phyloP scores from a whole-genome alignment of 2,888 invertebrate genomes.

The Pemphredon lugubris region DNA sequence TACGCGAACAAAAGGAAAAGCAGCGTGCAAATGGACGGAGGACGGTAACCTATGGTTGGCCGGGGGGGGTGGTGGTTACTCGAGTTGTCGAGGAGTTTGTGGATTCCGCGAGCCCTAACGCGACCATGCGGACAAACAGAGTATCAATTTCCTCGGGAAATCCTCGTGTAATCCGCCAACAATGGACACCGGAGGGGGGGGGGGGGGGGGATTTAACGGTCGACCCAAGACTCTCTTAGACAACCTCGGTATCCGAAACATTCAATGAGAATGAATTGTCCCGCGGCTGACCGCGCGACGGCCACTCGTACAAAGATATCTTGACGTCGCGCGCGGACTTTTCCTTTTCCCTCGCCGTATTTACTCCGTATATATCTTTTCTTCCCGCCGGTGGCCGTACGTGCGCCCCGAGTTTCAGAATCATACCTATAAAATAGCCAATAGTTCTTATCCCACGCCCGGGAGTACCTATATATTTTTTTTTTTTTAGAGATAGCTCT shows the following conservation, averaged over 20 bases:
- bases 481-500: slow-evolving; percentile 53
- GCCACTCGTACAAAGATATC: slow-evolving; percentile 43
- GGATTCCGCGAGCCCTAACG: slow-evolving; percentile 43
- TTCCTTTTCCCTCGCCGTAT: slow-evolving; percentile 14
- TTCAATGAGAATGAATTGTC: slow-evolving; percentile 55
- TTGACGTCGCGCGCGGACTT: slow-evolving; percentile 18
- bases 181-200: slow-evolving; percentile 67
- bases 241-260: slow-evolving; percentile 42
- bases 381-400: neutral
- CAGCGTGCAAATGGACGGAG: slow-evolving; percentile 19
- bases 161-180: slow-evolving; percentile 74
- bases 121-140: slow-evolving; percentile 66
- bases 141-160: slow-evolving; percentile 75
- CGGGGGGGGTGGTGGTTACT: slow-evolving; percentile 35
- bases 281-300: slow-evolving; percentile 29
- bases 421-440: slow-evolving; percentile 54
- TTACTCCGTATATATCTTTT: slow-evolving; percentile 3
- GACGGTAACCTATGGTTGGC: slow-evolving; percentile 30
- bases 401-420: slow-evolving; percentile 26
- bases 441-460: slow-evolving; percentile 47
- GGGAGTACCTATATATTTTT: slow-evolving; percentile 54
- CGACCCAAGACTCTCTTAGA: slow-evolving; percentile 52
- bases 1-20: slow-evolving; percentile 25
- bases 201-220: slow-evolving; percentile 54
- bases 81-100: slow-evolving; percentile 47